Evolutionary conservation across 2,113 vertebrate genomes (phyloP).

Genomic region (Microcebus lehilahytsara): DNA sequence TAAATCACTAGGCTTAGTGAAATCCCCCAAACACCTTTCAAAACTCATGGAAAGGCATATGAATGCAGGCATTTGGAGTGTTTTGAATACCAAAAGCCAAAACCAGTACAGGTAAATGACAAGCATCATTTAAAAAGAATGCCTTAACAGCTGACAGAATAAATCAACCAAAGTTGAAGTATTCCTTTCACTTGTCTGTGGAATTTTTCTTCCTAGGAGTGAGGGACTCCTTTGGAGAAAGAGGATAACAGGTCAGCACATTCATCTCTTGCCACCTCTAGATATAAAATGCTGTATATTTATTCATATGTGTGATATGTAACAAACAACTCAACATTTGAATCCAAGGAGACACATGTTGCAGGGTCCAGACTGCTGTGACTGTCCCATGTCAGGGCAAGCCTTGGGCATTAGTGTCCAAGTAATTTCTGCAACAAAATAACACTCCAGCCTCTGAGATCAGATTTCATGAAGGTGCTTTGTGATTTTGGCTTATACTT

Average conservation of each 20-base stretch:
- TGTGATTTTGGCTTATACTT: neutral
- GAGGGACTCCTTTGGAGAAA: neutral
- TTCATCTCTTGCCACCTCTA: neutral
- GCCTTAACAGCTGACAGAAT: slow-evolving; percentile 9
- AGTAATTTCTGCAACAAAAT: neutral
- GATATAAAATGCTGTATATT: neutral
- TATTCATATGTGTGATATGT: neutral
- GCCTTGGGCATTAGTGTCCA: neutral
- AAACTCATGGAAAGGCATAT: neutral
- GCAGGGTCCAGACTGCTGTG: neutral
- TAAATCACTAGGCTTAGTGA: slow-evolving; percentile 39
- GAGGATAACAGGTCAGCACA: neutral
- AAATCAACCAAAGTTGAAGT: slow-evolving; percentile 1
- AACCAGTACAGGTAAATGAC: slow-evolving; percentile 32
- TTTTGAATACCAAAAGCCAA: slow-evolving; percentile 57
- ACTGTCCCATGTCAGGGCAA: neutral
- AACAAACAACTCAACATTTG: neutral
- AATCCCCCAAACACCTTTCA: slow-evolving; percentile 49
- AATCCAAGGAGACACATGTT: neutral
- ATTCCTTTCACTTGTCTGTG: neutral
- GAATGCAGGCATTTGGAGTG: slow-evolving; percentile 18
- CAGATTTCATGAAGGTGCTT: neutral
- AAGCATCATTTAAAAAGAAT: slow-evolving; percentile 42
- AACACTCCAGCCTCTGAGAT: neutral
- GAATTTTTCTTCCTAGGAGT: neutral